phyloP scores from a whole-genome alignment of 2,797 vertebrate genomes.

The Menidia menidia region DNA sequence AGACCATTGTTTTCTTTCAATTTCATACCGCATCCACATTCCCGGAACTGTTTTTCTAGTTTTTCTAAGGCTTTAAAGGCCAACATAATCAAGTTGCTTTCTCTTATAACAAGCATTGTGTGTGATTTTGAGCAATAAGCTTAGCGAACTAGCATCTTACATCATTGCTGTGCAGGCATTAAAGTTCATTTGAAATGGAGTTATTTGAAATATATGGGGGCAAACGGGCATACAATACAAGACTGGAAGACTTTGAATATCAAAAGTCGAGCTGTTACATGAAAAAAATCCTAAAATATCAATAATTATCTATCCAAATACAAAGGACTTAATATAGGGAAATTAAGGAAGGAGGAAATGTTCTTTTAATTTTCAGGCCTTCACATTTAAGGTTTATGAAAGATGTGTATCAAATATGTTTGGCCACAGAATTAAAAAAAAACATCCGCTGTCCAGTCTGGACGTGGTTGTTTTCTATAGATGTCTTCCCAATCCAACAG shows the following conservation, averaged over 20 bases:
- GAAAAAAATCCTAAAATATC: constrained; percentile 21
- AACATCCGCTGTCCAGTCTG: constrained; percentile 32
- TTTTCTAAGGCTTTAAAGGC: background rate
- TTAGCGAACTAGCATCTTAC: background rate
- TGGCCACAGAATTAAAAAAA: constrained; percentile 21
- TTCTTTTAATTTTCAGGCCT: constrained; percentile 22
- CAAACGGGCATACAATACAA: background rate
- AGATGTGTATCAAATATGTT: constrained; percentile 38
- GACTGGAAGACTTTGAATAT: constrained; percentile 9
- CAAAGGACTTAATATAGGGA: constrained; percentile 12
- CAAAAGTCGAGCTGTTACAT: background rate
- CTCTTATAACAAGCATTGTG: background rate
- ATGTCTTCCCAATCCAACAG: constrained; percentile 5
- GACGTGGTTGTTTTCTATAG: constrained; percentile 8
- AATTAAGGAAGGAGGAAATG: constrained; percentile 10
- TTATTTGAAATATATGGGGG: background rate
- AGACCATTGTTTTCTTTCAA: too few relatives aligned
- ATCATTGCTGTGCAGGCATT: background rate
- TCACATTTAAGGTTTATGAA: constrained; percentile 55
- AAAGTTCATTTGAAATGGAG: background rate
- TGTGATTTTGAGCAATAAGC: background rate
- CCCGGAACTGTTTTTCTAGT: too few relatives aligned
- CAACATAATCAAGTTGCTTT: background rate
- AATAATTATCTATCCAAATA: constrained; percentile 28
- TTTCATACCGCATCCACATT: too few relatives aligned